Evolutionary conservation across 2,797 vertebrate genomes (phyloP), one percentile per base, ranked within the genome.

Genomic region (Bryconaethiops microstoma): DNA sequence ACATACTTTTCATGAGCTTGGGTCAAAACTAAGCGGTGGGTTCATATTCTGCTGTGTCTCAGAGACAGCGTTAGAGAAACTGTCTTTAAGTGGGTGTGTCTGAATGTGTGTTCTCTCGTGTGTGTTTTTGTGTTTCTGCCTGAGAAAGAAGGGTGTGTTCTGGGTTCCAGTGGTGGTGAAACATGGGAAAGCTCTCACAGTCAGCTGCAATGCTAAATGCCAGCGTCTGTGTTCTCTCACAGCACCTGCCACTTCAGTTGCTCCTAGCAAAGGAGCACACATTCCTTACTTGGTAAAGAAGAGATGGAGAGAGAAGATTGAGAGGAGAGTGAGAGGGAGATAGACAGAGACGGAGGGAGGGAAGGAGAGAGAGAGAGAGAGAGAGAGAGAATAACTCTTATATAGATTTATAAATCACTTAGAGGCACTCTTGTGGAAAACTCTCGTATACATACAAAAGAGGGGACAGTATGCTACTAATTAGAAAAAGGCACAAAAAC

Each of bases 231-330:
- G 88, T 91, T 89, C 83, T 65, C 82, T 88, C 88, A 88, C 86
- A 89, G 90, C 93, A 93, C 92, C 92, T 95, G 92, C 91, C 89
- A 89, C 87, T 90, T 89, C 86, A 90, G 88, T 87, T 88, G 90
- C 87, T 88, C 83, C 76, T 68, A 87, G 89, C 79, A 74, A 85
- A 92, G 89, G 82, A 90, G 86, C 76, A 81, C 81, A 78, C 87
- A 89, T 85, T 91, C 91, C 90, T 90, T 90, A 90, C 89, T 89
- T 89, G 91, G 91, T 92, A 91, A 89, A 85, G 69, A 55, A 65
- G 81, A 80, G 45, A 50, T 60, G 9, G 42, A 45, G 42, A 1
- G 9, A 45, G 42, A 45, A 64, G 54, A 13, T 55, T 63, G 80
- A 80, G 19, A 40, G 39, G n/a, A 71, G 77, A 21, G 45, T 45